Base-by-base conservation (phyloP, 2,797 vertebrate genomes). In the Pipistrellus nathusii region DNA sequence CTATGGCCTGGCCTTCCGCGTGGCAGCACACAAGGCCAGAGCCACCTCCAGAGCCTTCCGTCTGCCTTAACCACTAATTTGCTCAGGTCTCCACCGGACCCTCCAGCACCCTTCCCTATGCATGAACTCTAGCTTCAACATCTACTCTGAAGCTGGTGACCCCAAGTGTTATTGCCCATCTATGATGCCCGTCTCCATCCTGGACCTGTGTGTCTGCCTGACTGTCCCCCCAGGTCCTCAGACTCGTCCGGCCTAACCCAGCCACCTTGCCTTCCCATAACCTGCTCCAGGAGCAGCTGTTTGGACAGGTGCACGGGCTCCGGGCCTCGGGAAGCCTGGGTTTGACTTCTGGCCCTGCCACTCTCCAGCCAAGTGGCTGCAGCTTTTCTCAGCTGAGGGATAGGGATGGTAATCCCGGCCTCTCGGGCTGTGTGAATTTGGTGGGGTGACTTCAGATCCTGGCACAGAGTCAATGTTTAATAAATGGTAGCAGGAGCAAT, bases 91-190 rank as follows among this genome's bases (percentile, higher is more conserved):
- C 82, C 32, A 23, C 35, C 32, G 17, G 35, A 27, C 11, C 44
- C 51, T 76, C 64, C 35, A 9, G 25, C 2, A 48, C 3, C 20
- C 11, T 20, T 66, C 55, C 77, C 85, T n/a, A 18, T 0, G 59
- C 30, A 14, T 0, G 0, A 21, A 21, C 8, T 48, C 32, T 46
- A 10, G 18, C 46, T 73, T 44, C 1, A 2, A 5, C 6, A 11
- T 10, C 17, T 10, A 46, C 35, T 44, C 66, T 78, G 55, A 46
- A 32, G 48, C 71, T 55, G 46, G 10, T 48, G 38, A 38, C 4
- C 44, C 48, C 69, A 38, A 53, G 51, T 21, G 72, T 48, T 51
- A 4, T 5, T 0, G 13, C 20, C 21, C 18, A 1, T 18, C 71
- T 51, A 13, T 7, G 46, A 53, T 10, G 44, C 38, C 25, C 8